Evolutionary conservation across 2,797 vertebrate genomes (phyloP), one percentile per base, ranked within the genome.

Genomic region (Dallia pectoralis): DNA sequence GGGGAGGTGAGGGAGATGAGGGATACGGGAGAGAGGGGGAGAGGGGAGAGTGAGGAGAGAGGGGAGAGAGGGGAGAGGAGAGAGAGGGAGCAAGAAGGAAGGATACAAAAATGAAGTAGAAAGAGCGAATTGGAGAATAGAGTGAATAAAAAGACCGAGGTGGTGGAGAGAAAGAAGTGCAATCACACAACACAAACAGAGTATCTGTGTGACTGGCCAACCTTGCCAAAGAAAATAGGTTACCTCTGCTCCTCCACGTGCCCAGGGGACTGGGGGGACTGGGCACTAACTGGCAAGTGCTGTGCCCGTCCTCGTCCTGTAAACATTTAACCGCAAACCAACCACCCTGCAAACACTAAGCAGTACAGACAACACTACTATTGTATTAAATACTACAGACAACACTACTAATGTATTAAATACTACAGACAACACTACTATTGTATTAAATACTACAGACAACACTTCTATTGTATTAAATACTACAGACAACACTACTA

Each of bases 181-280:
- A 82, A 85, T 79, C 72, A 81, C 75, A 87, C 75, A 81, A 80
- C 82, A 83, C 74, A 84, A 84, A 82, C 82, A 79, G 77, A 74
- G 76, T 69, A 70, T 84, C 77, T 48, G 74, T 86, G 81, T 83
- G 84, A 85, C 86, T 85, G 85, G 82, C 86, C 88, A 92, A 92
- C 89, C 89, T 91, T 92, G 91, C 90, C 89, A 89, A 89, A 80
- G 81, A 89, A 91, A 91, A 90, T 90, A 88, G 88, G 91, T 89
- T 90, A 91, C 87, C 88, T 88, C 81, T 83, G 87, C 79, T 86
- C 85, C 85, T 85, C 70, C 36, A 9, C 62, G 74, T 40, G 74
- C 86, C 84, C 83, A 74, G 53, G 82, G 89, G 88, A 88, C 76
- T 27, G 25, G 22, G 53, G 82, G 89, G 88, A 88, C 76, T 27